Evolutionary conservation across 1,140 invertebrate genomes (phyloP), one percentile per base, ranked within the genome.

Genomic region (Drosophila sp.): DNA sequence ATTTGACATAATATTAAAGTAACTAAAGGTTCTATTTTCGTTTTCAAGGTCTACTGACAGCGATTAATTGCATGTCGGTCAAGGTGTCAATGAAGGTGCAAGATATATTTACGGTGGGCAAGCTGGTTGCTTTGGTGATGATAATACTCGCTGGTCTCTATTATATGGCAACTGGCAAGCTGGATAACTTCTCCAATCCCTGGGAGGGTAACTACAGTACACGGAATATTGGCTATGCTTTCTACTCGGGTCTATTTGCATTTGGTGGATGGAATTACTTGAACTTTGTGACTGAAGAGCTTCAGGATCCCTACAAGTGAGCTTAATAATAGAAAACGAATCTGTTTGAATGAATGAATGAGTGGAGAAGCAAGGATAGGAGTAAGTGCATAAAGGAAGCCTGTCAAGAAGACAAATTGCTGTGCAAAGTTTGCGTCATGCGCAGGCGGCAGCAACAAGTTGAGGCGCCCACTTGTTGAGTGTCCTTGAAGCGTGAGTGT

Each of bases 201-300:
- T 97, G 97, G 91, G 94, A 95, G 64, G 94, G 95, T 21, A 93
- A 94, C 27, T 95, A 94, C 51, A 93, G 94, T 36, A 89, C 93
- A 2, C 92, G 93, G 0, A 93, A 93, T 51, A 93, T 98, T 61
- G 95, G 97, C 0, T 92, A 98, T 45, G 97, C 97, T 0, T 98
- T 98, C 82, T 98, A 98, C 92, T 97, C 96, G 0, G 97, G 97
- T n/a, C 93, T 99, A 0, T 99, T 99, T 93, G 97, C 98, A n/a
- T 99, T 98, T 92, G 97, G 97, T 50, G 98, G 98, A 41, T 99
- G 97, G 97, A 97, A 98, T 91, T 97, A 96, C 92, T 93, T 98
- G 40, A 98, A 98, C 92, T 98, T 98, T 92, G 97, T 98, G 29
- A 97, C 97, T 16, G 97, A 98, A 93, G 98, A 99, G 92, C 93